phyloP scores from a whole-genome alignment of 35 echinoderm and acorn worm species.

The Hemicentrotus pulcherrimus region DNA sequence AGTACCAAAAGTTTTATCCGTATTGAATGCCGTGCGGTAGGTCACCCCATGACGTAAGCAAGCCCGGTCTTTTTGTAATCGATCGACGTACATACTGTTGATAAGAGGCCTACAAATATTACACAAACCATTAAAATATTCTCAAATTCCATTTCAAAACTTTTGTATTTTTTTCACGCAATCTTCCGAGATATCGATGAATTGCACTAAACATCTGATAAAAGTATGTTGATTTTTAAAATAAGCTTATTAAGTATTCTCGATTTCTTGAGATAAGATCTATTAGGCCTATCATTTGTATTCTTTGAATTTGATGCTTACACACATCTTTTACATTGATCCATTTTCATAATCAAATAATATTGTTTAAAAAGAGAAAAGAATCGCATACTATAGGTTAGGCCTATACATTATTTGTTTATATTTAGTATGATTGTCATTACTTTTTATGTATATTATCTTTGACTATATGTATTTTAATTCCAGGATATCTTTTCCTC shows the following conservation, averaged over 20 bases:
- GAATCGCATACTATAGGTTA: not conserved
- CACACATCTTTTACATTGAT: not conserved
- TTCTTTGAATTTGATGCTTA: not conserved
- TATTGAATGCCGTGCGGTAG: too few relatives aligned
- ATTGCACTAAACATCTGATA: too few relatives aligned
- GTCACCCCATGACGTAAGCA: too few relatives aligned
- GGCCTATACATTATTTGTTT: not conserved
- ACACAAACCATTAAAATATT: too few relatives aligned
- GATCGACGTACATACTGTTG: not conserved
- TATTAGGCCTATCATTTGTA: not conserved
- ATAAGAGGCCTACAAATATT: not conserved
- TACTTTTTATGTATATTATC: not conserved
- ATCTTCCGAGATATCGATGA: not conserved
- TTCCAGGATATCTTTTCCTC: conserved; percentile 53
- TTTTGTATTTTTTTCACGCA: too few relatives aligned
- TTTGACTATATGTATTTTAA: not conserved
- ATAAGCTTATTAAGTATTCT: too few relatives aligned
- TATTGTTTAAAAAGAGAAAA: not conserved
- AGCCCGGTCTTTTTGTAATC: too few relatives aligned
- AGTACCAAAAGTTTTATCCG: too few relatives aligned
- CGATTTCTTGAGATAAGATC: too few relatives aligned
- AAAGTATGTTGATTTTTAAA: too few relatives aligned
- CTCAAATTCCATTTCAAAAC: too few relatives aligned
- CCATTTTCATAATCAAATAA: not conserved
- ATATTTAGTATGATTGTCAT: not conserved